phyloP scores from a whole-genome alignment of 2,113 vertebrate genomes.

The Potamarius usumacintae region DNA sequence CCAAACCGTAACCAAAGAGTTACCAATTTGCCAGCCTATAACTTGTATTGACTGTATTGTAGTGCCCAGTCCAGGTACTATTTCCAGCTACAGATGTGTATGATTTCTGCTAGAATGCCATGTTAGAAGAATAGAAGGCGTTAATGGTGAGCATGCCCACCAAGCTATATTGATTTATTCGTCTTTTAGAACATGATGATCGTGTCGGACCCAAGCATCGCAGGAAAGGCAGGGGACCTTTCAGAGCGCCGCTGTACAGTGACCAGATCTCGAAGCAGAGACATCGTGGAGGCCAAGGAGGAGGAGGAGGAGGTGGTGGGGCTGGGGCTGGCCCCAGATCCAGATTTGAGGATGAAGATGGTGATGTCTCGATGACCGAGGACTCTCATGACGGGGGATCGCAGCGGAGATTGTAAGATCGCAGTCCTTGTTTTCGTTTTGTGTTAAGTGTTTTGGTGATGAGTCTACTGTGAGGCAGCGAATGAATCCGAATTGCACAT shows the following conservation, averaged over 20 bases:
- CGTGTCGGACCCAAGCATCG: conserved; percentile 53
- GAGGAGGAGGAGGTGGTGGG: conserved; percentile 36
- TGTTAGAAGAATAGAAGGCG: not conserved
- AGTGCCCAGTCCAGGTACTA: not conserved
- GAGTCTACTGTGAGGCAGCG: no score
- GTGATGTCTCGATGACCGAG: conserved; percentile 54
- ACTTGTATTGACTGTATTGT: not conserved
- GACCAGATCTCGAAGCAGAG: conserved; percentile 47
- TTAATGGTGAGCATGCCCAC: not conserved
- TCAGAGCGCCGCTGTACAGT: conserved; percentile 56
- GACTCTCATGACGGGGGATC: conserved; percentile 40
- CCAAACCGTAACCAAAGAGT: not conserved
- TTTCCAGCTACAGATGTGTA: not conserved
- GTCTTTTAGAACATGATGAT: conserved; percentile 55
- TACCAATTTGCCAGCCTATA: not conserved
- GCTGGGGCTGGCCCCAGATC: conserved; percentile 43
- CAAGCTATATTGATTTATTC: not conserved
- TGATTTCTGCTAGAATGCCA: not conserved
- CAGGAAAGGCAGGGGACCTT: conserved; percentile 56
- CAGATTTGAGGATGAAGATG: conserved; percentile 56
- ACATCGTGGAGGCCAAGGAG: conserved; percentile 46
- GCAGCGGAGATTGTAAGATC: conserved; percentile 54
- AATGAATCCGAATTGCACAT: not conserved
- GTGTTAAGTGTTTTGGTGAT: not conserved
- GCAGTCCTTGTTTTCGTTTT: not conserved